Evolutionary conservation across 2,888 invertebrate genomes (phyloP), one percentile per base, ranked within the genome.

Genomic region (Lumbricus terrestris): DNA sequence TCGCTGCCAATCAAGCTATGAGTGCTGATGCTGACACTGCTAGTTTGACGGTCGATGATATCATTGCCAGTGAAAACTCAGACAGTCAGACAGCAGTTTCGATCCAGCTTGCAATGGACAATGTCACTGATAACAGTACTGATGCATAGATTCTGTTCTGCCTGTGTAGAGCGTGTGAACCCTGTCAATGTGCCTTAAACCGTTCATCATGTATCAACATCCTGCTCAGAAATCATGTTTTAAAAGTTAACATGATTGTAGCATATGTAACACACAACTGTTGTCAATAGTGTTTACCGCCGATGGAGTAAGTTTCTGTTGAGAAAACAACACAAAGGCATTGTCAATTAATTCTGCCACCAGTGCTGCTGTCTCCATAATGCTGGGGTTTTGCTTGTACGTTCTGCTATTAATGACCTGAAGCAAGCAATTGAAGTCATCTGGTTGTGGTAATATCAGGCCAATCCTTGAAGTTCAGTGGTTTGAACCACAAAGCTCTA

Each of bases 151-250:
- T 37, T 85, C 34, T 35, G 85, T 85, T 85, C 35, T 35, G 85
- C 85, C 85, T 85, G 85, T 35, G 23, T 34, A 35, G 85, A 35
- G 15, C 20, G 85, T 37, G 34, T 69, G 69, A 69, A 69, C 69
- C 69, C 69, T 69, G 69, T 69, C 85, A 85, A 47, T 47, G 85
- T 85, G 85, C 85, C 85, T 85, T 85, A 85, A 85, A 35, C 85
- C 35, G 35, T 85, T 85, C 23, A 85, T 85, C 34, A 23, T 85
- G 85, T 85, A 37, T 37, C 85, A 85, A 37, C 85, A 15, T 83
- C 37, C 85, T 37, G 85, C 85, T 85, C 85, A 85, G 85, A 85
- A 85, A 85, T 85, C 85, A 83, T 83, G 85, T 85, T 0, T 85
- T 35, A 85, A 85, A 34, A 85, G 34, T 85, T 85, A 85, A 35